Evolutionary conservation across 2,113 vertebrate species (phyloP), one percentile per base, ranked within the genome.

Genomic region (Paradoxurus hermaphroditus): DNA sequence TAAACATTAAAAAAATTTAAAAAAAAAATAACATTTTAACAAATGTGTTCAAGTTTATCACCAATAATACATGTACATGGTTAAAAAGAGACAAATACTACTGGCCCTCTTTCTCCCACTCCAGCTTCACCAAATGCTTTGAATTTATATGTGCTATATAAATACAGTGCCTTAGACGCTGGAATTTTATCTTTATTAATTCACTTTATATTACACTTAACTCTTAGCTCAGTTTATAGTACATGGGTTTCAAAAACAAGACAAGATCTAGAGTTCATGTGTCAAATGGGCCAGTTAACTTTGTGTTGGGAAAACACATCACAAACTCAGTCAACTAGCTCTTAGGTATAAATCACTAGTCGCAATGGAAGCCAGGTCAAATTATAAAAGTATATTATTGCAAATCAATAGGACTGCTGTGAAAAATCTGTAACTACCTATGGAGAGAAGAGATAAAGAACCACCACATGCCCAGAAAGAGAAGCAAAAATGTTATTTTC

Each of bases 61-160:
- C 21, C 73, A 81, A 68, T 70, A 75, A 86, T 25, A 77, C 8
- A 86, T 46, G 67, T 4, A 92, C 18, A 41, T 13, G 21, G 39
- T 77, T 90, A 31, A 90, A 91, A 97, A 82, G n/a, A 78, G 11
- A 44, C 27, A 63, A 90, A 90, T 86, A 75, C 29, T 49, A 93
- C 5, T 90, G 39, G 3, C 13, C 27, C 46, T 68, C 34, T 36
- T 49, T 59, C 27, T 19, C 11, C 3, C 11, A 29, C 21, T 4
- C 46, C 65, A 95, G 73, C 49, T 90, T 95, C 27, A 88, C 3
- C 49, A 67, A 87, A 84, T 73, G 41, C 56, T 92, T 59, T 89
- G 25, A 92, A 53, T 68, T 84, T 86, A 91, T 25, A 83, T 49
- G 39, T 65, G 16, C 56, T 36, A 65, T 65, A 63, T 63, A 95